Base-by-base conservation (phyloP, 2,113 vertebrate species). In the Ammodytes marinus region DNA sequence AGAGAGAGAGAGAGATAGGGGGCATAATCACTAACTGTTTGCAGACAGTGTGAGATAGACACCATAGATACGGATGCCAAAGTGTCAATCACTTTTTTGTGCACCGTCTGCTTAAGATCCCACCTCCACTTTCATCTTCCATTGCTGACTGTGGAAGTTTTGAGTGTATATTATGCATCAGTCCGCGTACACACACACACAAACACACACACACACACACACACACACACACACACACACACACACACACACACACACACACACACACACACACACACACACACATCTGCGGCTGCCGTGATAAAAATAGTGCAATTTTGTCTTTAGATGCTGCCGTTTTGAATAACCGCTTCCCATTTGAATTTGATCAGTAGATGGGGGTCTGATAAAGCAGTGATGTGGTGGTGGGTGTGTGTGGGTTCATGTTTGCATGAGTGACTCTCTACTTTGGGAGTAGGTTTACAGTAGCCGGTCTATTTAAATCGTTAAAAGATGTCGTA, bases 381-480 rank as follows among this genome's bases (percentile, higher is more conserved):
- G 45, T 58, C 75, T 0, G 74, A 47, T 53, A 52, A 75, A 69
- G 86, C 88, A 81, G 88, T 84, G 82, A 87, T 79, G 53, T 72
- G 15, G 54, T 37, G 83, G 7, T 49, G 58, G 55, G 8, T 17
- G 71, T 17, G 71, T n/a, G 83, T 43, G 82, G 72, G 61, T 78
- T 65, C 50, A 75, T 77, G 79, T 90, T 80, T 84, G 86, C 80
- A 64, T 82, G 77, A 82, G 84, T 84, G 83, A 76, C 83, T 80
- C 61, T 27, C 27, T 27, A 27, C 49, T 83, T 72, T 81, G 55
- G 58, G 84, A 88, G 82, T 88, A 66, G 68, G 86, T 85, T 91
- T 92, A 88, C 88, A 89, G 90, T 86, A 87, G 82, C 83, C 2
- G 0, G 17, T 66, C 87, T 94, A 94, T 92, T 92, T 85, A 88